phyloP scores from a whole-genome alignment of 2,113 vertebrate species.

The Ctenomys sociabilis region DNA sequence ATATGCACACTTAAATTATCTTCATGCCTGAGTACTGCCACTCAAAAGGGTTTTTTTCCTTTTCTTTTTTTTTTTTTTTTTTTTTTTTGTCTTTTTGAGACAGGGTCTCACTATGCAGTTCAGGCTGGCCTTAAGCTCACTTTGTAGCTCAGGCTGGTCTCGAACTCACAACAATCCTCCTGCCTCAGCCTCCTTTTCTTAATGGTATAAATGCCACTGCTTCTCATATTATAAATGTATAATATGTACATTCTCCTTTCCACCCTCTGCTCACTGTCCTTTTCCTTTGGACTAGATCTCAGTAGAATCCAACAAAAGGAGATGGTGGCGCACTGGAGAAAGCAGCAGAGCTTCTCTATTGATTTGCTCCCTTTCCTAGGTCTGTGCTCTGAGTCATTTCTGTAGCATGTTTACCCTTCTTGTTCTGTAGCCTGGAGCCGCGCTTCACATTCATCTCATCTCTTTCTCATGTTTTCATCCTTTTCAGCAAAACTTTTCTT shows the following conservation, averaged over 20 bases:
- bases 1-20: background rate
- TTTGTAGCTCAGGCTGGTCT: too few relatives aligned
- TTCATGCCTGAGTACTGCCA: background rate
- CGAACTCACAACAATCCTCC: too few relatives aligned
- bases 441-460: background rate
- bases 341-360: background rate
- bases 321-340: background rate
- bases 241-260: background rate
- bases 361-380: too few relatives aligned
- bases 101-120: too few relatives aligned
- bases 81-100: too few relatives aligned
- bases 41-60: background rate
- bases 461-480: background rate
- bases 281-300: background rate
- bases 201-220: background rate
- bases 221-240: background rate
- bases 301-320: background rate
- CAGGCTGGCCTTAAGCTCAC: too few relatives aligned
- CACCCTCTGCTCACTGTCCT: background rate
- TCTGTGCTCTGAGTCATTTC: too few relatives aligned
- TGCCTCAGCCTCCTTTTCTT: too few relatives aligned
- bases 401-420: background rate
- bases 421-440: background rate
- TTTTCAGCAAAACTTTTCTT: conserved; percentile 1
- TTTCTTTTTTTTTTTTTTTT: too few relatives aligned